Base-by-base conservation (phyloP, 2,888 invertebrate genomes). In the Scaptomyza reducta region DNA sequence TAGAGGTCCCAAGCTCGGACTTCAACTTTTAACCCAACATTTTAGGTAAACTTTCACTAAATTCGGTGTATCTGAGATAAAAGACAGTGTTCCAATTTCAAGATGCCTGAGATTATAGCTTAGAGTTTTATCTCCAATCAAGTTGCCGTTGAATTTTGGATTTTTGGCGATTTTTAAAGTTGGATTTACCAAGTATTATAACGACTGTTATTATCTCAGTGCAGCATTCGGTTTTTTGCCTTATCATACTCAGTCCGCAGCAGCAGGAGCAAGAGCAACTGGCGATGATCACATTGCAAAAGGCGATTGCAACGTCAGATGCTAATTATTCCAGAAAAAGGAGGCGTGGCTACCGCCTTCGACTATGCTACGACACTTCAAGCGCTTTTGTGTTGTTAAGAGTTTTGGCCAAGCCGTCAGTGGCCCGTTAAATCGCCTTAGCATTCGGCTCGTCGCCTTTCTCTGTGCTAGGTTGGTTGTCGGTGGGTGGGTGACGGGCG, bases 381-480 rank as follows among this genome's bases (percentile, higher is more conserved):
- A 38, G 54, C 9, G 11, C 40, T 44, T 51, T 45, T 67, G 63
- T 64, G 50, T 58, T 56, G 53, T 54, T 69, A 64, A 64, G 66
- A 66, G 51, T 55, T 50, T 59, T 56, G 22, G 45, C 44, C 50
- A 29, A 27, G 14, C 11, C 38, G 42, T 50, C 62, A 53, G 46
- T 62, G 72, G 63, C 63, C 74, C 78, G 67, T 75, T 70, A 80
- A 84, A 84, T 76, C 81, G 70, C 66, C 77, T 81, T 72, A 74
- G 71, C 42, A 16, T 49, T 38, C 68, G 68, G 56, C 45, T 51
- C 25, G 45, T 6, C 42, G 54, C 56, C 40, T 41, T 45, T 25
- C 14, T n/a, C 5, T 6, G 40, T 4, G 4, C 27, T n/a, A n/a
- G 27, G 22, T 27, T 1, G 31, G 10, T 10, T 10, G 10, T 31